Base-by-base conservation (phyloP, 2,888 invertebrate genomes). In the Drosophila planitibia region DNA sequence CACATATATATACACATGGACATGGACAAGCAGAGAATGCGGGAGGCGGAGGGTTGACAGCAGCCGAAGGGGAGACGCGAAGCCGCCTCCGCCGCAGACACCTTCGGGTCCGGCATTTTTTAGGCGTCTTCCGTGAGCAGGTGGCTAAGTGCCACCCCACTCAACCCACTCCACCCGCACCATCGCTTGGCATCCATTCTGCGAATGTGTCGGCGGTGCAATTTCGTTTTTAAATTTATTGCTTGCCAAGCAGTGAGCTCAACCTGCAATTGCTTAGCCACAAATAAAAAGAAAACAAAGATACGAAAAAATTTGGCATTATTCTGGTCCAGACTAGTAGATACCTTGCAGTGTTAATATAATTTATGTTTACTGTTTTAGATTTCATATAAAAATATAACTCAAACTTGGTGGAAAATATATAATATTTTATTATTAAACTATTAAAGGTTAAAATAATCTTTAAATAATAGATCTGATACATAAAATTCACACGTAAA, bases 171-270 rank as follows among this genome's bases (percentile, higher is more conserved):
- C n/a, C 3, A 12, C 39, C 28, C 47, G 25, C n/a, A 19, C 16
- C 47, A 1, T 2, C 53, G 44, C 49, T 55, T 32, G 33, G 72
- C 41, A 52, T 51, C 63, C 79, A 66, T 70, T 74, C 51, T 63
- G 76, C 14, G 64, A 76, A 70, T 68, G 66, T 81, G 82, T 73
- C 62, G 61, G 69, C 58, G 54, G 63, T 76, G 68, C 72, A 66
- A 74, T 82, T 81, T 64, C 41, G 28, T 68, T 74, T 57, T 74
- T 37, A 73, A 81, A 81, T 82, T 82, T 81, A 80, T 81, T 62
- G 62, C 62, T 68, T 69, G 72, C 22, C 61, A 32, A 22, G 35
- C 12, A 35, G 57, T 32, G 53, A 76, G 25, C 37, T 37, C 49
- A 61, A 32, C 44, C 57, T 39, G 63, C 62, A 65, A 63, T 67